Percentiles rank a stretch among this genome's conserved stretches.
Evolutionary conservation across 2,797 vertebrate genomes (phyloP).

Genomic region (Silurus lanzhouensis): DNA sequence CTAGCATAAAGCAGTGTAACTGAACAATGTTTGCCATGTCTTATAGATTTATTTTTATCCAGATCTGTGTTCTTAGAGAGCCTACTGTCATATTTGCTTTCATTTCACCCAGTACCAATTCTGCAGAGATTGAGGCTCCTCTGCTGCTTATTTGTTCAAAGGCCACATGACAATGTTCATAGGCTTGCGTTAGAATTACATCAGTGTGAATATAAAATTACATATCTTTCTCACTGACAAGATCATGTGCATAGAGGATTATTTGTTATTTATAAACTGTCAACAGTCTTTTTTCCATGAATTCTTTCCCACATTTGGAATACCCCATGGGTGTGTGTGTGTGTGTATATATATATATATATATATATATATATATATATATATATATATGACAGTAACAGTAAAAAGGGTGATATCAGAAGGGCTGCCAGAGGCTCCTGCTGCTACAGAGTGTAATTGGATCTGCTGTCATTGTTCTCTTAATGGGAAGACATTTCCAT

Average conservation of each 20-base stretch:
- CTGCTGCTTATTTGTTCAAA: conserved; percentile 36
- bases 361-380: neutral
- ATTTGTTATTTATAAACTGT: conserved; percentile 15
- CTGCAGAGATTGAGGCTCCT: conserved; percentile 45
- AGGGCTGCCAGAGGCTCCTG: neutral
- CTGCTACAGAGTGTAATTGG: conserved; percentile 15
- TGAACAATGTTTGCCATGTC: neutral
- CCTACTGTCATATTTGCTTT: neutral
- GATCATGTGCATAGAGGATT: neutral
- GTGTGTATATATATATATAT: too few species aligned
- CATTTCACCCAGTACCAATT: neutral
- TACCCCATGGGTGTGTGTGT: neutral
- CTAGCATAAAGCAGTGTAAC: neutral
- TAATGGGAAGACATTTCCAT: neutral
- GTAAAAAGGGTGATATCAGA: neutral
- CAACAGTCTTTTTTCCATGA: neutral
- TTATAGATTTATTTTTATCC: neutral
- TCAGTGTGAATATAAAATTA: neutral
- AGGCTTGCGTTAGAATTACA: neutral
- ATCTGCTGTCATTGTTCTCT: neutral
- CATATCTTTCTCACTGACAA: neutral
- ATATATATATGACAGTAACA: conserved; percentile 3
- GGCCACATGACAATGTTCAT: neutral
- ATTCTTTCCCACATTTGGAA: conserved; percentile 10
- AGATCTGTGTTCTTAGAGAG: neutral